phyloP scores from a whole-genome alignment of 2,113 vertebrate species.

The Diadophis punctatus region DNA sequence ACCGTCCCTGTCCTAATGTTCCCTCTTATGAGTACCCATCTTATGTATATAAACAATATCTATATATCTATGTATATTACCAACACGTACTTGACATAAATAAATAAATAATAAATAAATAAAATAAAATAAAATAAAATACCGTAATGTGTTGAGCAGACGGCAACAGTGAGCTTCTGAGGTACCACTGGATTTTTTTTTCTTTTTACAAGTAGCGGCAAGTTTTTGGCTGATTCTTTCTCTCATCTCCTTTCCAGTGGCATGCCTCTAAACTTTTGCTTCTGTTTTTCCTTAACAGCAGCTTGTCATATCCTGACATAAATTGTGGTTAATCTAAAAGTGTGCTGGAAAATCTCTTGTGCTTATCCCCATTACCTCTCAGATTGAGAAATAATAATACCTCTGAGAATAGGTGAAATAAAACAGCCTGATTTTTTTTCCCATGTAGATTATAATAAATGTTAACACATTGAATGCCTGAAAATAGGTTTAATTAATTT shows the following conservation, averaged over 20 bases:
- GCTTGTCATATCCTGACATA: not conserved
- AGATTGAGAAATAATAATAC: not conserved
- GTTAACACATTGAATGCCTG: not conserved
- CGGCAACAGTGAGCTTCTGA: not conserved
- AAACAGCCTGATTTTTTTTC: not conserved
- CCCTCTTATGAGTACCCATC: too few relatives aligned
- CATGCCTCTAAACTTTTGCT: not conserved
- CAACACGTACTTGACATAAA: too few relatives aligned
- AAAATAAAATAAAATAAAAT: too few relatives aligned
- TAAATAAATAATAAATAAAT: too few relatives aligned
- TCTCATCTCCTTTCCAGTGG: not conserved
- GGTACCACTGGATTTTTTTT: not conserved
- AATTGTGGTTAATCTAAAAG: not conserved
- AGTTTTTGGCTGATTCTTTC: not conserved
- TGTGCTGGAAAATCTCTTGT: not conserved
- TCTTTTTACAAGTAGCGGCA: not conserved
- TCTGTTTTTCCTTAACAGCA: not conserved
- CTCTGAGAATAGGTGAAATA: not conserved
- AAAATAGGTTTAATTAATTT: not conserved
- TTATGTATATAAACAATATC: too few relatives aligned
- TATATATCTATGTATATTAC: too few relatives aligned
- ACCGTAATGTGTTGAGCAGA: not conserved
- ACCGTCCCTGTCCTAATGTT: too few relatives aligned
- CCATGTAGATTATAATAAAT: slow-evolving; percentile 9
- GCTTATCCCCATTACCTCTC: not conserved